phyloP scores from a whole-genome alignment of 2,113 vertebrate species.

The Plestiodon gilberti region DNA sequence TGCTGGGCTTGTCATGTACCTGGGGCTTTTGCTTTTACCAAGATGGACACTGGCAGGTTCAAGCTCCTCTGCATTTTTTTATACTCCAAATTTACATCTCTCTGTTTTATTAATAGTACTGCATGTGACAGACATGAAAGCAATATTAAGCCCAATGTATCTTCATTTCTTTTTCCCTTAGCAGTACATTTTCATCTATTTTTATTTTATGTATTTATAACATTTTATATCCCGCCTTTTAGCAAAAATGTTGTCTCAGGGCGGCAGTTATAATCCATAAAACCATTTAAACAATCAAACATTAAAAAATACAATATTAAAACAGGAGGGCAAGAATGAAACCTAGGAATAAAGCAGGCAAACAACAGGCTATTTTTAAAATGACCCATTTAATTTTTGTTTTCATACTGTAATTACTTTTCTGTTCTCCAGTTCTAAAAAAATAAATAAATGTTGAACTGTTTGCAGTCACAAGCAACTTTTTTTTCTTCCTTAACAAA shows the following conservation, averaged over 20 bases:
- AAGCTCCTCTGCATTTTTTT: neutral
- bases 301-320: too few relatives aligned
- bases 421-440: neutral
- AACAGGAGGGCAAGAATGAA: too few relatives aligned
- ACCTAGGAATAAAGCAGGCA: too few relatives aligned
- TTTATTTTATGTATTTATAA: too few relatives aligned
- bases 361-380: neutral
- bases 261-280: too few relatives aligned
- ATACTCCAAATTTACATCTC: neutral
- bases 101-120: neutral
- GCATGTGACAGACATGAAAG: neutral
- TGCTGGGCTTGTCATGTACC: slow-evolving; percentile 7
- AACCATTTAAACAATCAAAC: too few relatives aligned
- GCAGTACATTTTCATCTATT: neutral
- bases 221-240: too few relatives aligned
- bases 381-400: slow-evolving; percentile 18
- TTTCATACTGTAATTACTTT: rapidly evolving
- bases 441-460: rapidly evolving
- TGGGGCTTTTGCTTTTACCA: slow-evolving; percentile 46
- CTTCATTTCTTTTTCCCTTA: neutral
- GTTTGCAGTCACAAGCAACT: neutral
- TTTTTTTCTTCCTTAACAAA: neutral
- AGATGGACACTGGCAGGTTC: slow-evolving; percentile 59
- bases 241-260: too few relatives aligned
- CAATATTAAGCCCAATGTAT: neutral